Evolutionary conservation across 2,797 vertebrate species (phyloP).

Genomic region (Smutsia gigantea): DNA sequence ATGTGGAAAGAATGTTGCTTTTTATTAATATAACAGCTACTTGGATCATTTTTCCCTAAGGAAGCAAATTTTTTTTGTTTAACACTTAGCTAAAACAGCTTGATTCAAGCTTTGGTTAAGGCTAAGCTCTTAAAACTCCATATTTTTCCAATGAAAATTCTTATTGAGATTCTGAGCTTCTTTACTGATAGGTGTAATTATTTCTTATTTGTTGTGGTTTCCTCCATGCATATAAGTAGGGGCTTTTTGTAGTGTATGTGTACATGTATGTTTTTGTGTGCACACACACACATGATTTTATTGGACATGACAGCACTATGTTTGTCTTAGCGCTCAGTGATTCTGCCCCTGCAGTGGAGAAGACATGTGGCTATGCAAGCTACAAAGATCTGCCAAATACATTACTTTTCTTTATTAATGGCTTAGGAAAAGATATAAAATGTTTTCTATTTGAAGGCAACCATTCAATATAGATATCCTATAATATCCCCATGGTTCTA

Average conservation of each 20-base stretch:
- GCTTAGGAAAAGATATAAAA: not conserved
- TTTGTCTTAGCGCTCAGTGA: not conserved
- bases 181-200: not conserved
- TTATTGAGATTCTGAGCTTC: constrained; percentile 19
- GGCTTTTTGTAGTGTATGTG: rapidly evolving
- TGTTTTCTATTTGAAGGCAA: not conserved
- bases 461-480: not conserved
- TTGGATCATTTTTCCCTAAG: not conserved
- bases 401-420: not conserved
- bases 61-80: not conserved
- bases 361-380: not conserved
- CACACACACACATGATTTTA: not conserved
- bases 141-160: constrained; percentile 23
- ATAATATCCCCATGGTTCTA: not conserved
- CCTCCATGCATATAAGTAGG: not conserved
- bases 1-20: not conserved
- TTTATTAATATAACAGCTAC: not conserved
- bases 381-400: not conserved
- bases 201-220: not conserved
- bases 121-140: not conserved
- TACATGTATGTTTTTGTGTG: not conserved
- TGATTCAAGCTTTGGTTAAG: not conserved
- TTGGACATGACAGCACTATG: not conserved
- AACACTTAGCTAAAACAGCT: not conserved
- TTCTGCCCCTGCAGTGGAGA: not conserved